A percentile compares a stretch with the other conserved stretches of the same genome.
These are phyloP conservation scores for Calcarius lapponicus DNA, from an alignment of 2,797 vertebrate species.

Conservation along the genomic window DNA sequence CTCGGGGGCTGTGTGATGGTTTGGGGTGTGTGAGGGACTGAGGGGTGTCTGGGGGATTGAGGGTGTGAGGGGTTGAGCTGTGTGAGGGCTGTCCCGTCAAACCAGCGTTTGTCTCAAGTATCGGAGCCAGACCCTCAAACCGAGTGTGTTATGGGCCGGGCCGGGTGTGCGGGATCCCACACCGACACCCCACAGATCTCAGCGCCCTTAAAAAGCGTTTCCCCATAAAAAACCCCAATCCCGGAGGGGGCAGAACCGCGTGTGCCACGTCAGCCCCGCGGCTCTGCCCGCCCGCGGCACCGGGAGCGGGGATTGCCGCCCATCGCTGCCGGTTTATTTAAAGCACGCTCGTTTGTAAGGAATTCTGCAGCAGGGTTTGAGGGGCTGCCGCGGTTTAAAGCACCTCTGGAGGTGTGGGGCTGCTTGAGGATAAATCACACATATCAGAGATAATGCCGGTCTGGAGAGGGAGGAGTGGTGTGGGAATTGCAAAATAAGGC, in stretches of 20 bases:
- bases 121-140: rapidly evolving
- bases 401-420: rapidly evolving
- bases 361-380: rapidly evolving
- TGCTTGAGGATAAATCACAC: rapidly evolving
- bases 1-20: rapidly evolving
- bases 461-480: not conserved
- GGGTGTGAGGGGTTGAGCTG: no score
- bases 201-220: not conserved
- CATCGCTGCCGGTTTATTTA: rapidly evolving
- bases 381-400: rapidly evolving
- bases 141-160: constrained; percentile 16
- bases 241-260: not conserved
- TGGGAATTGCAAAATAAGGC: not conserved
- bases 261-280: not conserved
- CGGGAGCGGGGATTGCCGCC: rapidly evolving
- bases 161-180: not conserved
- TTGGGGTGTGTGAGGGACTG: rapidly evolving
- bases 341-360: rapidly evolving
- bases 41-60: no score
- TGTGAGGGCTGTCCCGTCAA: not conserved
- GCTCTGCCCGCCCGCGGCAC: not conserved
- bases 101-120: rapidly evolving
- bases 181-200: not conserved
- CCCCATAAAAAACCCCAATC: not conserved
- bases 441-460: rapidly evolving